Evolutionary conservation across 1,140 invertebrate species (phyloP), one percentile per base, ranked within the genome.

Genomic region (Drosophila dunni): DNA sequence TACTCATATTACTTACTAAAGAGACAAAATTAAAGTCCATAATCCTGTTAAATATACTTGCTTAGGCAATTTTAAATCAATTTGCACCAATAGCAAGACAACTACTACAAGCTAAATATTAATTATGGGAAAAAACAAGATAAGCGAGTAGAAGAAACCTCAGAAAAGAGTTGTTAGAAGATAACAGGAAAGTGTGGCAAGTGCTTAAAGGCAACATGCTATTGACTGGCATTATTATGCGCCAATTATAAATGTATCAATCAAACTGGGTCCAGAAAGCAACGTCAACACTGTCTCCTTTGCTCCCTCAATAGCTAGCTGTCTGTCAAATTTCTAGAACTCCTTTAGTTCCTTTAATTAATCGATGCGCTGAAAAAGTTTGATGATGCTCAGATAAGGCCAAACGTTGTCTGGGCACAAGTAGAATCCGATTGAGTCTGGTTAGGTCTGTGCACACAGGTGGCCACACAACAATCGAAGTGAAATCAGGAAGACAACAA

Each of bases 221-320:
- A 69, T 71, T 78, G 65, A 57, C 69, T 40, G 67, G 71, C 68
- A 36, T 80, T 69, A 89, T 88, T 75, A 88, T 70, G 50, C 38
- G 73, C 64, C 84, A 84, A 89, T 88, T 88, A 89, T 72, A 88
- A 88, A 72, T 75, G 66, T 65, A 88, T 88, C 70, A 84, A 89
- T 88, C 83, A 89, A 70, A 53, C 3, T n/a, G 13, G 40, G 40
- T 6, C 40, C n/a, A 42, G 40, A 38, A 54, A 29, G 13, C 66
- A 51, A n/a, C 34, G 48, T 15, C 13, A 29, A 50, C 17, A 29
- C 0, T 33, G 9, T 8, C 10, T 46, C 3, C 24, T n/a, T 40
- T 0, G 8, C 10, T 17, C 58, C 7, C 11, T 48, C 29, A 29
- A 4, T 29, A 29, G 24, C 24, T 3, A 29, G 24, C 24, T 7